A percentile compares a stretch with the other conserved stretches of the same genome.
phyloP scores from a whole-genome alignment of 2,888 invertebrate genomes.

The Trypoxylon attenuatum region DNA sequence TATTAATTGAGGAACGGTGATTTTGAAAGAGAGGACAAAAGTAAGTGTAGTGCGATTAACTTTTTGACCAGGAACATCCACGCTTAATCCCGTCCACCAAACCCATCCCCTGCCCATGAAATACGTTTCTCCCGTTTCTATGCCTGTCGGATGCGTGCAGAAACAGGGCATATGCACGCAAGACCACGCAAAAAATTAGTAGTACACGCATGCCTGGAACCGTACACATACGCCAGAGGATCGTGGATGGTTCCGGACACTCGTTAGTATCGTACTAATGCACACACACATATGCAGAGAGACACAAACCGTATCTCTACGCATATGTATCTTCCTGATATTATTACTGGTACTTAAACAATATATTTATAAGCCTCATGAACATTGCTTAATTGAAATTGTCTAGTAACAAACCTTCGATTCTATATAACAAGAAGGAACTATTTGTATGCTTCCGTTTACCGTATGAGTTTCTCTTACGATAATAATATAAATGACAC shows the following conservation, averaged over 20 bases:
- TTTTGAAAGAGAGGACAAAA: no score
- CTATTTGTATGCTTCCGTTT: constrained; percentile 67
- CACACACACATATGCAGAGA: background rate
- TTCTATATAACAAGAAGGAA: constrained; percentile 70
- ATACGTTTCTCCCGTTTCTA: no score
- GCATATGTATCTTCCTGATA: constrained; percentile 51
- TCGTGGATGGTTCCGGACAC: constrained; percentile 37
- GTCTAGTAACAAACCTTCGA: constrained; percentile 68
- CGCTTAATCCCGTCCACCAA: no score
- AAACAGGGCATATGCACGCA: no score
- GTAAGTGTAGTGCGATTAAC: no score
- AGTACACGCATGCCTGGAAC: no score
- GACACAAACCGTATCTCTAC: no score
- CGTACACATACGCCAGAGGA: background rate
- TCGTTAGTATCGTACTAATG: constrained; percentile 33
- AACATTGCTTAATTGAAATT: constrained; percentile 71
- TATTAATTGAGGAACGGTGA: no score
- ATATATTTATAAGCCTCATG: constrained; percentile 68
- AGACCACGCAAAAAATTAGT: no score
- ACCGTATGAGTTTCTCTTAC: constrained; percentile 55
- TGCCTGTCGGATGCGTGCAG: no score
- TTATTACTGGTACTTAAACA: constrained; percentile 59
- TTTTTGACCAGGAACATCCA: no score
- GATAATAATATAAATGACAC: constrained; percentile 34
- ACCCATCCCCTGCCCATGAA: no score